Percentiles rank a stretch among this genome's conserved stretches.
phyloP scores from a whole-genome alignment of 2,797 vertebrate species.

The Ptychobarbus kaznakovi region DNA sequence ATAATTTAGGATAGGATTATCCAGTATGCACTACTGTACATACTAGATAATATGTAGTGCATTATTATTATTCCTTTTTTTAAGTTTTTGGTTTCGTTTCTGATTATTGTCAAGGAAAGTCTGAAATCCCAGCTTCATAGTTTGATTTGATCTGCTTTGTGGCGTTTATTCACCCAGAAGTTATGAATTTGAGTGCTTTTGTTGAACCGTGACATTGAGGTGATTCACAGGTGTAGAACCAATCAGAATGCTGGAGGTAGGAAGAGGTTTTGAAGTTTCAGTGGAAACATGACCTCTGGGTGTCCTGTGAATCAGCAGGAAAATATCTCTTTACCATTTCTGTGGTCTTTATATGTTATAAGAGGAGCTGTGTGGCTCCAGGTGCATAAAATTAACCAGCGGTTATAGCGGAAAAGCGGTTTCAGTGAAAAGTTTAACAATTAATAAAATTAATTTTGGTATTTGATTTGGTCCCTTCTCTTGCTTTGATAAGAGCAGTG shows the following conservation, averaged over 20 bases:
- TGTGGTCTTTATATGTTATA: background rate
- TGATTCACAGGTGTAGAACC: conserved; percentile 27
- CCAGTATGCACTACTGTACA: no score
- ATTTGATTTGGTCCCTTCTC: background rate
- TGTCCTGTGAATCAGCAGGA: conserved; percentile 11
- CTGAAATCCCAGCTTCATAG: background rate
- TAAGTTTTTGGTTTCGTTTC: background rate
- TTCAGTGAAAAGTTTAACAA: background rate
- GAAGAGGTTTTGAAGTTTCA: conserved; percentile 24
- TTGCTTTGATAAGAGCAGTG: background rate
- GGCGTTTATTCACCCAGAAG: conserved; percentile 14
- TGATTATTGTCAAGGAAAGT: background rate
- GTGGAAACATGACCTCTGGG: background rate
- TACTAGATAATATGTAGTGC: no score
- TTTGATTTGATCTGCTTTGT: conserved; percentile 29
- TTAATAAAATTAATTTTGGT: no score
- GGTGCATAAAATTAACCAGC: background rate
- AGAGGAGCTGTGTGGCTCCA: background rate
- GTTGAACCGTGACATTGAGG: conserved; percentile 36
- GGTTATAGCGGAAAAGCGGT: no score
- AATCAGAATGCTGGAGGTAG: conserved; percentile 10
- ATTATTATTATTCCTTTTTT: no score
- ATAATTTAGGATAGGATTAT: background rate
- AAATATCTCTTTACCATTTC: background rate
- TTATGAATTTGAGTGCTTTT: conserved; percentile 26